Conservation (phyloP, 2,797 vertebrate genomes). For the Rachycentron canadum region DNA sequence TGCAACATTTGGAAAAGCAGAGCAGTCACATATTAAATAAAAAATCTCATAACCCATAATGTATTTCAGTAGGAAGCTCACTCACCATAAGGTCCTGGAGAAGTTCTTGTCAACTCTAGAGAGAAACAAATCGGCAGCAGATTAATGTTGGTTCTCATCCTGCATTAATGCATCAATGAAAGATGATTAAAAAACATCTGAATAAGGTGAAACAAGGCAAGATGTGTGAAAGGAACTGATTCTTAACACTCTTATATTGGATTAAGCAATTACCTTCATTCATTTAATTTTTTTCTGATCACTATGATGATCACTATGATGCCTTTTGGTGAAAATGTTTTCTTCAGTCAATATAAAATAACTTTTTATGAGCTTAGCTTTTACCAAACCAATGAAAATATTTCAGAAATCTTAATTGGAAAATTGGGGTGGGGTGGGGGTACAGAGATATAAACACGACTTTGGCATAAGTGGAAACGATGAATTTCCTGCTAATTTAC, state of each 20-base stretch:
- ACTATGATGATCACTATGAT: too few species aligned
- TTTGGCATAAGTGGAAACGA: background rate
- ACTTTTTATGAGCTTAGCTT: background rate
- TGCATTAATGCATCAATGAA: background rate
- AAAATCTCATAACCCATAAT: conserved; percentile 13
- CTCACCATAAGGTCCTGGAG: conserved; percentile 82
- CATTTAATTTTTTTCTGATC: too few species aligned
- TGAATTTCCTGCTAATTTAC: background rate
- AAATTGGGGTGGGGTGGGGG: too few species aligned
- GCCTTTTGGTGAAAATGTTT: background rate
- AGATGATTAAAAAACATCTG: background rate
- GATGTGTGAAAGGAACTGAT: background rate
- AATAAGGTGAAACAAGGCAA: background rate
- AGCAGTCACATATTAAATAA: conserved; percentile 15
- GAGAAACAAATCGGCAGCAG: conserved; percentile 47
- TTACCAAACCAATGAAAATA: background rate
- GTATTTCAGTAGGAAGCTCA: conserved; percentile 17
- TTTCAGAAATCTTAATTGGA: background rate
- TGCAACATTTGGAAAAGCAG: conserved; percentile 3
- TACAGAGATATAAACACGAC: too few species aligned
- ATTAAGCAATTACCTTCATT: too few species aligned
- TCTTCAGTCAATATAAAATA: background rate
- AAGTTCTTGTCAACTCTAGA: conserved; percentile 82
- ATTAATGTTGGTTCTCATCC: conserved; percentile 16
- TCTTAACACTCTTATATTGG: background rate